Evolutionary conservation across 2,797 vertebrate species (phyloP), one percentile per base, ranked within the genome.

Genomic region (Falco berigora): DNA sequence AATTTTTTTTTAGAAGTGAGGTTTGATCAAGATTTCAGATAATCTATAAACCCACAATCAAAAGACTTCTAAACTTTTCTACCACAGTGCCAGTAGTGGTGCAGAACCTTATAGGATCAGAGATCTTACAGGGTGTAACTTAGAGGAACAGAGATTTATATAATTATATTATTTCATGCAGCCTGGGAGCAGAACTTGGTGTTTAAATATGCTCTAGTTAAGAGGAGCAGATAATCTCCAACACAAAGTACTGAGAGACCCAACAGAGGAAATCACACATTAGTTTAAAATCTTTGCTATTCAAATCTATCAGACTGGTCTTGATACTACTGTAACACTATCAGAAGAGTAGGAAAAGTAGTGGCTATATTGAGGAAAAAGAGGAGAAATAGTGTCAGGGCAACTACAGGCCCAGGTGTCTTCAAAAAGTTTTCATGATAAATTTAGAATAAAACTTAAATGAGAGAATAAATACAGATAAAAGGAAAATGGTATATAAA

Each of bases 391-490:
- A 59, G 8, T 64, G 68, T 62, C 46, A 73, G 62, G 27, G 34
- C 38, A 88, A 55, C 61, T 68, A 75, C 21, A 77, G 34, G 16
- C 50, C 34, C 62, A 83, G 7, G 12, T 78, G 62, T 46, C 53
- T 72, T 91, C 50, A 64, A 50, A 93, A 81, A 47, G 18, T 87
- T 87, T 92, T 75, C 66, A 94, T 56, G 74, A 53, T 8, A 69
- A 24, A 77, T 78, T 90, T 83, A 96, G 72, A 88, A 64, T 21
- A 82, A 94, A 96, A 75, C 34, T 79, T 74, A 67, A 93, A 84
- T 59, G 66, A 94, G 16, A 80, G 16, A 78, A 90, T 74, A 93
- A 93, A 94, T 49, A 73, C 3, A 81, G 56, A 83, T 55, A 91
- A 96, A 90, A 68, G 61, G 30, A 66, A 94, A 91, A 83, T 4